Conservation (phyloP, 2,797 vertebrate genomes). For the Lacerta viridis region DNA sequence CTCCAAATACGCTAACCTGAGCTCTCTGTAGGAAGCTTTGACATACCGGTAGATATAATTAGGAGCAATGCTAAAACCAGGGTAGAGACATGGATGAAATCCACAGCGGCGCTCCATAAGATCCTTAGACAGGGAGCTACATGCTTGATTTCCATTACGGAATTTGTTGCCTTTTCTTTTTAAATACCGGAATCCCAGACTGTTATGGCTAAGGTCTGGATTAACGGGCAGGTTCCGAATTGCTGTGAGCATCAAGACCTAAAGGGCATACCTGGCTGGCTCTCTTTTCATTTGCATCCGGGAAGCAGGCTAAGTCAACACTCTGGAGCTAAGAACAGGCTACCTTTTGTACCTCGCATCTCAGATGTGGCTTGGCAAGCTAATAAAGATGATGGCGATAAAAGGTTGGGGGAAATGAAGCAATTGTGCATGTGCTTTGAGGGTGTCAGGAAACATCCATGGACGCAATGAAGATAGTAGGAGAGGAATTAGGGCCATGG, state of each 20-base stretch:
- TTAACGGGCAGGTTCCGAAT: constrained; percentile 14
- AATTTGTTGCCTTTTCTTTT: background rate
- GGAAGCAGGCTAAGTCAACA: constrained; percentile 65
- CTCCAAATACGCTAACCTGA: background rate
- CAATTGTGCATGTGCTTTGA: constrained; percentile 24
- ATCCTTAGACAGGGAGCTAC: background rate
- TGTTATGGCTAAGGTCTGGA: constrained; percentile 50
- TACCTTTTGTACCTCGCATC: constrained; percentile 64
- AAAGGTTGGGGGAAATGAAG: constrained; percentile 41
- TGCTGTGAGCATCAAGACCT: constrained; percentile 60
- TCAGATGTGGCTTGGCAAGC: constrained; percentile 70
- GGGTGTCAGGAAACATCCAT: constrained; percentile 56
- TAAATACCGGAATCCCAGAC: constrained; percentile 48
- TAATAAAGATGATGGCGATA: constrained; percentile 66
- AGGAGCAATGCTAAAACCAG: background rate
- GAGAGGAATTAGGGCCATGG: constrained; percentile 55
- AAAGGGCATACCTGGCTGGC: constrained; percentile 37
- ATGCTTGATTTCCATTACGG: background rate
- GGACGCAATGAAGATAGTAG: constrained; percentile 58
- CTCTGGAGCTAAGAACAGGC: constrained; percentile 58
- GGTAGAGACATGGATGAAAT: background rate
- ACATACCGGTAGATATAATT: background rate
- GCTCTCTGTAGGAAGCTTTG: background rate
- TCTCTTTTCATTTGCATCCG: constrained; percentile 41
- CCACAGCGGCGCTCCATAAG: background rate